Base-by-base conservation (phyloP, 2,888 invertebrate genomes). In the Lamproptera curius region DNA sequence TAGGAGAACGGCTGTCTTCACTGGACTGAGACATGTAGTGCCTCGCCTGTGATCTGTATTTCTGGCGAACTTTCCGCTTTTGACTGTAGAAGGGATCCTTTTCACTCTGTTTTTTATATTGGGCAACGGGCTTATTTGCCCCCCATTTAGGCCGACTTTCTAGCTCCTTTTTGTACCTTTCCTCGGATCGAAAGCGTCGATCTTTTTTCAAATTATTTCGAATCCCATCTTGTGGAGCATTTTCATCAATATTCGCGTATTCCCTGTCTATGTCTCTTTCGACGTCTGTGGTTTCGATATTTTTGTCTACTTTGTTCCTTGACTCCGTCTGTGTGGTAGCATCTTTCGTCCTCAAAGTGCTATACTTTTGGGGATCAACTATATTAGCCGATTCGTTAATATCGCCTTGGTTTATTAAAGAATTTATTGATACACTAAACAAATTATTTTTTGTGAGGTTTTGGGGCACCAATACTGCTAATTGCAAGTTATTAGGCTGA, bases 61-160 rank as follows among this genome's bases (percentile, higher is more conserved):
- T 91, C 64, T 91, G 90, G 13, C 92, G 84, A 45, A 92, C 77
- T 73, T 94, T 93, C 53, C 92, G 84, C 67, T 92, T 90, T 71
- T 92, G 92, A 52, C 92, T 91, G 62, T 95, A 95, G 70, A 94
- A 92, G 0, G 95, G 95, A 83, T 96, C 96, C 64, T 96, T 94
- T 72, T 96, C 96, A 65, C 96, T 96, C 77, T 96, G 96, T 67
- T 96, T 96, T 51, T 95, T 90, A 67, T 96, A 96, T 62, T 95
- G 92, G 8, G 94, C 94, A 16, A 92, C 92, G 3, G 95, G 95
- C 55, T 92, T 88, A 61, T 93, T 93, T 1, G 91, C 93, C 34
- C 93, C 91, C 94, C 94, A 92, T 77, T 94, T 91, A 9, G 93
- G 92, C 48, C 94, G 87, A 71, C 90, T 90, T 67, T 90, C 90